Base-by-base conservation (phyloP, 2,888 invertebrate genomes). In the Megalurothrips usitatus region DNA sequence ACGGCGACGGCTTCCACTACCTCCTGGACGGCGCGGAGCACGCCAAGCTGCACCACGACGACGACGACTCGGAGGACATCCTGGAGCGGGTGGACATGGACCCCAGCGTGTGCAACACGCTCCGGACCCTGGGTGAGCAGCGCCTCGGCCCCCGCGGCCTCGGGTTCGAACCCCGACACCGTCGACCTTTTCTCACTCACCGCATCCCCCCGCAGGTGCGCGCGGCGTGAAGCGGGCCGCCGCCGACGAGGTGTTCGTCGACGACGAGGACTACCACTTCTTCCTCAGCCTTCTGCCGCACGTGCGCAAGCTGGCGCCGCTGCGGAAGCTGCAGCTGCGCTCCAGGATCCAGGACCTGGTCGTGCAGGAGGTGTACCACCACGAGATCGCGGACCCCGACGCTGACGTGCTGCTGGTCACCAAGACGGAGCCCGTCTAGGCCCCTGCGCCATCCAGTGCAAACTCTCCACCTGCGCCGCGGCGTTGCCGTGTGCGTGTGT, bases 211-310 rank as follows among this genome's bases (percentile, higher is more conserved):
- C 26, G 26, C 68, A 75, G 68, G 68, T 1, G 26, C 68, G 68
- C 68, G 68, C 68, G 26, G 68, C 23, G 68, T 75, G 68, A 75
- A 75, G 68, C 68, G 68, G 23, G 8, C 68, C 68, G 68, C 68
- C 26, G 12, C 23, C 23, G 68, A 75, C 68, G 68, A 75, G 68
- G 23, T 75, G 68, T 75, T 26, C 68, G 68, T 26, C 8, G 81
- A 85, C 79, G 87, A 88, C 81, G 88, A 88, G 81, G 87, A 87
- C 84, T 88, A 87, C 82, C 86, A 87, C 83, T 88, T 87, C 82
- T 84, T 88, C 47, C 86, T 88, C 85, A 88, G 88, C 82, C 85
- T 88, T 11, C 82, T 87, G 80, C 87, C 87, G 68, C 68, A 75
- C 26, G 68, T 75, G 23, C 68, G 68, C 6, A 75, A 26, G 26